Conservation (phyloP, 1,140 invertebrate genomes). For the Tribolium castaneum region DNA sequence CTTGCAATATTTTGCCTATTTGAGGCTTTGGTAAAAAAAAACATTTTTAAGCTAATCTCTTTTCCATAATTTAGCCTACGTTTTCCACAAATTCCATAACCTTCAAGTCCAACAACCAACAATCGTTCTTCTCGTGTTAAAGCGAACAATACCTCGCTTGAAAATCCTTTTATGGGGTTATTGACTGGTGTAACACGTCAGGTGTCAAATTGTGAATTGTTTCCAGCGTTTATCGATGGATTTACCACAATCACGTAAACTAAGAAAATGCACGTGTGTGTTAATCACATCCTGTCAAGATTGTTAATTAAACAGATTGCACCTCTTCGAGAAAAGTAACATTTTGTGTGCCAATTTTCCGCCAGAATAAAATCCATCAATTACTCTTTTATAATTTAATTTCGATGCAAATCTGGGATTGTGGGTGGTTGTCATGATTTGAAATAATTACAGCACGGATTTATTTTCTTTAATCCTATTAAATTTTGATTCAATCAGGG, state of each 20-base stretch:
- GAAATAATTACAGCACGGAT: not conserved
- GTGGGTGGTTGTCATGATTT: constrained; percentile 9
- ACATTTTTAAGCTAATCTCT: no score
- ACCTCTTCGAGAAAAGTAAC: not conserved
- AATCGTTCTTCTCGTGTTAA: constrained; percentile 2
- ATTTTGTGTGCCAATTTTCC: not conserved
- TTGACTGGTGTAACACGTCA: constrained; percentile 24
- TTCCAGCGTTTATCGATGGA: not conserved
- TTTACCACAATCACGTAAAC: not conserved
- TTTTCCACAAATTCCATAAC: not conserved
- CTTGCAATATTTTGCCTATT: no score
- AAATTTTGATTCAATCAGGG: constrained; percentile 15
- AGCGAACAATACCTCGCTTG: constrained; percentile 16
- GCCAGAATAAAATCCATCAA: not conserved
- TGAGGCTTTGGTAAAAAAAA: no score
- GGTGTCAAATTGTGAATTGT: constrained; percentile 32
- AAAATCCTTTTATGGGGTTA: constrained; percentile 17
- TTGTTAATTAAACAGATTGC: no score
- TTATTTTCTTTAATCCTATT: constrained; percentile 20
- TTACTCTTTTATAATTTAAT: constrained; percentile 3
- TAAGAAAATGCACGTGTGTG: not conserved
- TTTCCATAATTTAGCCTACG: no score
- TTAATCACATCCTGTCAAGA: not conserved
- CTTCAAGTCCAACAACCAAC: not conserved
- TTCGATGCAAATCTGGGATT: not conserved